Evolutionary conservation across 2,113 vertebrate genomes (phyloP), one percentile per base, ranked within the genome.

Genomic region (Zosterops japonicus): DNA sequence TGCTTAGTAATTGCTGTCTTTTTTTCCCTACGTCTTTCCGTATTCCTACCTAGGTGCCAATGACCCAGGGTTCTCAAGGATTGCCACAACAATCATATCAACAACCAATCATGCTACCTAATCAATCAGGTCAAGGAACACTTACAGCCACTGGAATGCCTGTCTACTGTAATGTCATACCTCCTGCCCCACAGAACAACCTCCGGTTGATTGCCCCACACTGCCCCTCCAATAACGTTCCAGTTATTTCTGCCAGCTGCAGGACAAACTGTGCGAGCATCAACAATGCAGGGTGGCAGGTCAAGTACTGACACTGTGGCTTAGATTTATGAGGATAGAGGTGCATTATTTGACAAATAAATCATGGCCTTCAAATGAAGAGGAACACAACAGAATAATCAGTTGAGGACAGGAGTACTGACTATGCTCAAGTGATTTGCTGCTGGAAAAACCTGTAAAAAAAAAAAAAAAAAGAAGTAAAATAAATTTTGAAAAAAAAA

Each of bases 141-240:
- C 98, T 98, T 89, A 96, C 98, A 93, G 96, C 98, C 96, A 97
- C 97, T 92, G 98, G 98, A 94, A 97, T 98, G 96, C 98, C 98
- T 78, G 98, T 98, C 52, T 99, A 99, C 98, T 99, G 99, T 98
- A 99, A 98, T 76, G 92, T 99, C 97, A 98, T 99, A 96, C 98
- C 98, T 85, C 98, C 98, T n/a, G 98, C 98, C 90, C 97, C 98
- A 71, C 98, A 98, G 94, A 98, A 97, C 97, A 97, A 96, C 93
- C 97, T 98, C 61, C 90, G 97, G 90, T 82, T 98, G 97, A 96
- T 98, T 50, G 97, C 97, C 41, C 97, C 97, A 46, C 98, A 98
- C 95, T 98, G 98, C 93, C 98, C 98, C 80, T 97, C 98, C 95
- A 98, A 74, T 95, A 97, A 97, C 28, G 98, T 98, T 85, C 98